phyloP scores from a whole-genome alignment of 2,888 invertebrate species.

The Brachyopa scutellaris region DNA sequence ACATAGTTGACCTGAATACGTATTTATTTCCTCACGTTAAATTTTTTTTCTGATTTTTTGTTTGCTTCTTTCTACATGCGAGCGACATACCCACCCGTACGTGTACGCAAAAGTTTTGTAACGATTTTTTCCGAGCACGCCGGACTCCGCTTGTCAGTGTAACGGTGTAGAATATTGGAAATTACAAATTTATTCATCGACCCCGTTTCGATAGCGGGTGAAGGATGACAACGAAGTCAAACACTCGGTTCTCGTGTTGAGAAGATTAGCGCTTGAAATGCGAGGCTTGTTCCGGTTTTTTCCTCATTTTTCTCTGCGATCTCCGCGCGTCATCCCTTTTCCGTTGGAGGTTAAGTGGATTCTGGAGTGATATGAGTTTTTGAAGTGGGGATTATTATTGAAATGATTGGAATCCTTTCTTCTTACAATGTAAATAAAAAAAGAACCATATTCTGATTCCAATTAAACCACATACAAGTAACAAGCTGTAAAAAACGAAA shows the following conservation, averaged over 20 bases:
- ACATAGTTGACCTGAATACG: conserved; percentile 68
- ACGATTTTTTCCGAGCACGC: conserved; percentile 30
- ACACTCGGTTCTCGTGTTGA: neutral
- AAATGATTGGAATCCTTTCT: conserved; percentile 7
- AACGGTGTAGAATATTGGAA: conserved; percentile 57
- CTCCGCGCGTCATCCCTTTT: neutral
- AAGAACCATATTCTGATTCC: neutral
- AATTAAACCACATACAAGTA: conserved; percentile 30
- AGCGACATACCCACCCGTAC: no score
- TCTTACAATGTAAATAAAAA: conserved; percentile 16
- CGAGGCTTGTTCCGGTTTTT: conserved; percentile 28
- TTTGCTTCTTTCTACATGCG: conserved; percentile 27
- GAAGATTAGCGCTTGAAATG: conserved; percentile 37
- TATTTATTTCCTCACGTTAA: conserved; percentile 28
- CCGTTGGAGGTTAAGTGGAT: conserved; percentile 56
- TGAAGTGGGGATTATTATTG: conserved; percentile 57
- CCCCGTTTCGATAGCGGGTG: conserved; percentile 63
- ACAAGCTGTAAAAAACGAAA: conserved; percentile 33
- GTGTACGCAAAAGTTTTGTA: conserved; percentile 64
- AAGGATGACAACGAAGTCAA: conserved; percentile 45
- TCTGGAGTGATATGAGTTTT: conserved; percentile 58
- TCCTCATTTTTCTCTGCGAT: no score
- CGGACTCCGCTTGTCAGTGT: conserved; percentile 19
- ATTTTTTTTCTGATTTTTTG: conserved; percentile 15
- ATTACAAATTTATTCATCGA: conserved; percentile 70